Conservation (phyloP, 2,888 invertebrate species). For the Agriopis leucophaearia region DNA sequence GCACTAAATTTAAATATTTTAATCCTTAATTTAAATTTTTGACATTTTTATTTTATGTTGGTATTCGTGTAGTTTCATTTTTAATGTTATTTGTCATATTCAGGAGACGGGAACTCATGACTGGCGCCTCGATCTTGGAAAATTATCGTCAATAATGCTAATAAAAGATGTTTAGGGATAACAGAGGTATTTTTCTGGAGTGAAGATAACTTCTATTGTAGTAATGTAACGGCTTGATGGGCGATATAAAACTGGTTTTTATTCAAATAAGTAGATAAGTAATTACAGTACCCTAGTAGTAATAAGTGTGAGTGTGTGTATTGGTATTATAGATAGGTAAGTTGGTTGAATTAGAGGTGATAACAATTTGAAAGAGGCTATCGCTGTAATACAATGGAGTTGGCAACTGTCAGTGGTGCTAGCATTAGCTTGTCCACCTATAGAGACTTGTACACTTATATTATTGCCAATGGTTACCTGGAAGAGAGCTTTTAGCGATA, state of each 20-base stretch:
- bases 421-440: too few relatives aligned
- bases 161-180: conserved; percentile 45
- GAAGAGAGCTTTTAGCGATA: too few relatives aligned
- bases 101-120: conserved; percentile 73
- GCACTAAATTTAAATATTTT: conserved; percentile 87
- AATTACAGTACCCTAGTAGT: too few relatives aligned
- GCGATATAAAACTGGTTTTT: conserved; percentile 23
- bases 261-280: conserved; percentile 2
- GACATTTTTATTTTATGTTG: conserved; percentile 87
- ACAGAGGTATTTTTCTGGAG: conserved; percentile 40
- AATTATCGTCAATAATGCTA: conserved; percentile 60
- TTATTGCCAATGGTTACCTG: too few relatives aligned
- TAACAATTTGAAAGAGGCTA: conserved; percentile 17
- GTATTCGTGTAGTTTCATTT: conserved; percentile 86
- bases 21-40: conserved; percentile 87
- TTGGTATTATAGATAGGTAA: not conserved
- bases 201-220: conserved; percentile 33
- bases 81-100: conserved; percentile 86
- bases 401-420: too few relatives aligned
- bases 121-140: conserved; percentile 75
- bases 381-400: not conserved
- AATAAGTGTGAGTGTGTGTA: not conserved
- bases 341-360: conserved; percentile 16
- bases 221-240: conserved; percentile 26
- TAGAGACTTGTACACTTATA: too few relatives aligned